Base-by-base conservation (phyloP, 2,888 invertebrate species). In the Drosophila tripunctata region DNA sequence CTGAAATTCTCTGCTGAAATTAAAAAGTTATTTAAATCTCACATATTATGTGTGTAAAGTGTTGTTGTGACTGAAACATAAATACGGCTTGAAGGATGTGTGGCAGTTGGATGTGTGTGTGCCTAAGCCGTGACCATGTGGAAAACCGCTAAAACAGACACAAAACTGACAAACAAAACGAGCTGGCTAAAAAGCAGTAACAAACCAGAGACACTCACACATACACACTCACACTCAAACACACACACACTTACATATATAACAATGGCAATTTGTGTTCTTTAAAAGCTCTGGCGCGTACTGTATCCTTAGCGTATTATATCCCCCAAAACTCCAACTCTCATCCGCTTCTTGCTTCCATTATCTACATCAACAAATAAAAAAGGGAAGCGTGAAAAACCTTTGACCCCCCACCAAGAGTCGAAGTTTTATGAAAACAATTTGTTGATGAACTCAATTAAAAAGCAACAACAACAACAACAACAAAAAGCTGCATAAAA, bases 381-480 rank as follows among this genome's bases (percentile, higher is more conserved):
- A 19, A 55, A 48, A 38, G 14, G 3, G 64, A 55, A 54, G 21
- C 12, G 12, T 7, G 27, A 12, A 19, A 40, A 24, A 14, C 14
- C 52, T 4, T 31, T 21, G 27, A n/a, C 4, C 19, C 31, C 19
- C 31, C 6, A 50, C n/a, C n/a, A 44, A 36, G 52, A 31, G 47
- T 41, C 51, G 14, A 64, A 56, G 51, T 71, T 51, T 50, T 52
- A 27, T 31, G 40, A 51, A 61, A 78, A 83, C 65, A 72, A 69
- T 82, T 86, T 79, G 80, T 67, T 86, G 77, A 79, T 80, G 80
- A 80, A 86, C 80, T 86, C 80, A 80, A 86, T 80, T 80, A 83
- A 67, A 63, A 36, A n/a, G n/a, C 57, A 71, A 62, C 41, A 56
- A 51, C 30, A 48, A 57, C n/a, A n/a, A 36, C 57, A 71, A 62